These are phyloP conservation scores for Melospiza georgiana DNA, from an alignment of 2,113 vertebrate species.

Conservation along the genomic window DNA sequence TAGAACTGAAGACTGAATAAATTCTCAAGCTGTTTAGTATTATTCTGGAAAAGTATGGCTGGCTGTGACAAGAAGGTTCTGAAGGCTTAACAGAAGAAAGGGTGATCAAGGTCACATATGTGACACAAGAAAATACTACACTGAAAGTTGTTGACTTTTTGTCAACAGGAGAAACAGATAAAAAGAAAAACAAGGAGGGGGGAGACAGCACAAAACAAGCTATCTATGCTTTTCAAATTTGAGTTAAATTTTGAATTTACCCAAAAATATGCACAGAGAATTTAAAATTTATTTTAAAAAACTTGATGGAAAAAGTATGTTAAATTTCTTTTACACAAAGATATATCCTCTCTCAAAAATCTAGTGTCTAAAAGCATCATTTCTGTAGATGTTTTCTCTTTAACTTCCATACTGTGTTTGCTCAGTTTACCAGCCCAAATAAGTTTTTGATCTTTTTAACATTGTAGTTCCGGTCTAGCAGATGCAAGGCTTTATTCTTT, in stretches of 20 bases:
- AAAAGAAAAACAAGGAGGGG: background rate
- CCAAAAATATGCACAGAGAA: background rate
- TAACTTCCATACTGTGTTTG: background rate
- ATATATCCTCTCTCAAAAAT: background rate
- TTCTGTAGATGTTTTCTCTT: background rate
- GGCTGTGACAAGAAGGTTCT: background rate
- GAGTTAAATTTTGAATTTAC: background rate
- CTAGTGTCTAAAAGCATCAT: background rate
- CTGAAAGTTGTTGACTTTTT: background rate
- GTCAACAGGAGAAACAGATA: background rate
- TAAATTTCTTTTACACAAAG: background rate
- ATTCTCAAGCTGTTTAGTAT: constrained; percentile 20
- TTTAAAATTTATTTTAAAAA: background rate
- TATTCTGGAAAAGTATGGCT: background rate
- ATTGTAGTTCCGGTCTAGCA: background rate
- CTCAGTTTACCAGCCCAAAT: constrained; percentile 14
- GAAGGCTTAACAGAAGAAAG: background rate
- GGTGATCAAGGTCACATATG: constrained; percentile 18
- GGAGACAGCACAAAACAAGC: background rate
- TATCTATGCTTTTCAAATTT: background rate
- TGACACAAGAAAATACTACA: background rate
- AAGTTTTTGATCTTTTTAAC: constrained; percentile 14
- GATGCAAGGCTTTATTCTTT: background rate
- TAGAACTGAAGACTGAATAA: constrained; percentile 47
- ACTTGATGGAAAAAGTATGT: background rate